Evolutionary conservation across 2,888 invertebrate genomes (phyloP).

Genomic region (Galeopsomyia nigrocyanea): DNA sequence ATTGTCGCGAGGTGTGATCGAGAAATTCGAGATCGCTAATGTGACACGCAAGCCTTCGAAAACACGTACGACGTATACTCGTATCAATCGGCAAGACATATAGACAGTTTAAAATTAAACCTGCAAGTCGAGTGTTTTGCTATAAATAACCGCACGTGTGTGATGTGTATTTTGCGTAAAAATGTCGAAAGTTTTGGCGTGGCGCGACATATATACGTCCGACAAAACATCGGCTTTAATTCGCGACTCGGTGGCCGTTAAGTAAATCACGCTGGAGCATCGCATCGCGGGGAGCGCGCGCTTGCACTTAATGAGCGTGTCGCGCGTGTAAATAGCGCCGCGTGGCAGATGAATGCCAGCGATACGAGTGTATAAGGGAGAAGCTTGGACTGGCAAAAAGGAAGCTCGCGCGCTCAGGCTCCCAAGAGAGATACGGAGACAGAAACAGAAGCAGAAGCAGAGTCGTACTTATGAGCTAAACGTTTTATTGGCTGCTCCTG

Average conservation of each 20-base stretch:
- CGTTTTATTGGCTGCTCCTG: conserved; percentile 31
- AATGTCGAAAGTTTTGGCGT: conserved; percentile 53
- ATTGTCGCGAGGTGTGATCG: too few species aligned
- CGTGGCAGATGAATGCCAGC: too few species aligned
- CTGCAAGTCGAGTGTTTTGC: too few species aligned
- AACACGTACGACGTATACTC: too few species aligned
- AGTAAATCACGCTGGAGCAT: conserved; percentile 56
- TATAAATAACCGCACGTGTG: too few species aligned
- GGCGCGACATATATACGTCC: conserved; percentile 49
- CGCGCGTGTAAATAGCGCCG: conserved; percentile 9
- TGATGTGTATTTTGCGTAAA: conserved; percentile 49
- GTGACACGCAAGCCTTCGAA: too few species aligned
- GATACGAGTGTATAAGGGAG: too few species aligned
- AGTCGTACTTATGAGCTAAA: conserved; percentile 21
- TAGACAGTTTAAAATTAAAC: too few species aligned
- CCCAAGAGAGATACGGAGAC: not conserved
- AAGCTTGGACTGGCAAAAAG: conserved; percentile 7
- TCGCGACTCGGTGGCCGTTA: conserved; percentile 51
- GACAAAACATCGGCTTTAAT: conserved; percentile 51
- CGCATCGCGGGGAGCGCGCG: not conserved
- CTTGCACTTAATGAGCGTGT: conserved; percentile 57
- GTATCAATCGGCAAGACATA: too few species aligned
- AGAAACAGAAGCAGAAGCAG: not conserved
- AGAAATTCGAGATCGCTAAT: too few species aligned
- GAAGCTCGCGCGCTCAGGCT: not conserved